Percentiles rank a stretch among this genome's conserved stretches.
phyloP scores from a whole-genome alignment of 2,888 invertebrate species.

The Habroteleia sp. region DNA sequence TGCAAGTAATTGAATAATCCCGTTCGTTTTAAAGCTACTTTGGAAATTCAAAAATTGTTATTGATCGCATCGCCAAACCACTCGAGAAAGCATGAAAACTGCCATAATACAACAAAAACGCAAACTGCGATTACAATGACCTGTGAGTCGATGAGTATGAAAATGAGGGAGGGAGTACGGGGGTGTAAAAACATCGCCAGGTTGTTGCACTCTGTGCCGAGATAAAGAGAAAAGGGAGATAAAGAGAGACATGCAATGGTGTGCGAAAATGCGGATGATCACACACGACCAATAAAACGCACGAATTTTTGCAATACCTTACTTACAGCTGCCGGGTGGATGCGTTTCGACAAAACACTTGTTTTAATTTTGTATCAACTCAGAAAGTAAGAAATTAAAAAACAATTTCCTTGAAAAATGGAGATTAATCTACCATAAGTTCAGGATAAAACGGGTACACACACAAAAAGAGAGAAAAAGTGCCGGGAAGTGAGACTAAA shows the following conservation, averaged over 20 bases:
- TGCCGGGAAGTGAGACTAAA: too few relatives aligned
- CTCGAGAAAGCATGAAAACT: too few relatives aligned
- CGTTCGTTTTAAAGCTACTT: too few relatives aligned
- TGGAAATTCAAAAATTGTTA: too few relatives aligned
- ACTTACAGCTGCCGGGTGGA: constrained; percentile 74
- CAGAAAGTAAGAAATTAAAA: too few relatives aligned
- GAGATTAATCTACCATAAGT: too few relatives aligned
- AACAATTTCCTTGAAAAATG: too few relatives aligned
- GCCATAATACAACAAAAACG: constrained; percentile 31
- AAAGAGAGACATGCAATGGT: constrained; percentile 67
- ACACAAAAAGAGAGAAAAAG: too few relatives aligned
- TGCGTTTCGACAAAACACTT: constrained; percentile 72
- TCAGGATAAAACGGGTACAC: too few relatives aligned
- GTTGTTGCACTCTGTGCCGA: constrained; percentile 45
- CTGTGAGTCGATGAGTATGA: constrained; percentile 4
- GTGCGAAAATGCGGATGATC: constrained; percentile 62
- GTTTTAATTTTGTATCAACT: constrained; percentile 65
- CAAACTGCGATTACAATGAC: constrained; percentile 35
- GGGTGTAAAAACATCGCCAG: constrained; percentile 28
- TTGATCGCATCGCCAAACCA: too few relatives aligned
- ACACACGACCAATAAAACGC: constrained; percentile 65
- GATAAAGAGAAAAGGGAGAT: constrained; percentile 11
- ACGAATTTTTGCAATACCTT: constrained; percentile 72
- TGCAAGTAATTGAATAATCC: too few relatives aligned
- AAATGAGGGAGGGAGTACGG: not conserved